A percentile compares a stretch with the other conserved stretches of the same genome.
Evolutionary conservation across 2,113 vertebrate genomes (phyloP).

Genomic region (Elachura formosa): DNA sequence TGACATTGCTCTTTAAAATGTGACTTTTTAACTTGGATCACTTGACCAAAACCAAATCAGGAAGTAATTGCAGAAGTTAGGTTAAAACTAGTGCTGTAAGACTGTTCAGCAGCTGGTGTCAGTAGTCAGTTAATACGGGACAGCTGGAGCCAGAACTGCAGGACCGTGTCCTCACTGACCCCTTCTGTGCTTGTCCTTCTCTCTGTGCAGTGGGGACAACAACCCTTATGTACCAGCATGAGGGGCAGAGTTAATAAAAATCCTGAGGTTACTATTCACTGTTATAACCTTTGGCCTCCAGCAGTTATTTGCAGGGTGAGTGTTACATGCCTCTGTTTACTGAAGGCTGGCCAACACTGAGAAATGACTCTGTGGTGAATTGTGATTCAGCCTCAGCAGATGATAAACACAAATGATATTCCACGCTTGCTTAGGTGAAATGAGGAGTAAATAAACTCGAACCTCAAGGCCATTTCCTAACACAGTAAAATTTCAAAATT

Average conservation of each 20-base stretch:
- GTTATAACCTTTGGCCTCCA: not conserved
- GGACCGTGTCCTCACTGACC: not conserved
- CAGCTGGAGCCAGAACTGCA: not conserved
- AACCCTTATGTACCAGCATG: fast-evolving
- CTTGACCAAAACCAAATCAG: not conserved
- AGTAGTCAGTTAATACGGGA: not conserved
- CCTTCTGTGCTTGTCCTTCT: fast-evolving
- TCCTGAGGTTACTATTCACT: not conserved
- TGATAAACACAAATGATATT: not conserved
- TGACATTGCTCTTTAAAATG: not conserved
- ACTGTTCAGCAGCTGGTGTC: not conserved
- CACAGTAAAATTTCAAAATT: not conserved
- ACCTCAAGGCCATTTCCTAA: not conserved
- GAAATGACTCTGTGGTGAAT: not conserved
- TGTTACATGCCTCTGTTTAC: not conserved
- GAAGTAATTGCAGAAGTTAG: not conserved
- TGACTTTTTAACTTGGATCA: not conserved
- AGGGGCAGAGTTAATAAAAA: not conserved
- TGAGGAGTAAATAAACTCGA: not conserved
- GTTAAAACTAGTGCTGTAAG: not conserved
- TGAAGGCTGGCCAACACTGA: not conserved
- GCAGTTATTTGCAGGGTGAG: not conserved
- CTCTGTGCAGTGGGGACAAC: not conserved
- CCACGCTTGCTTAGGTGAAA: not conserved
- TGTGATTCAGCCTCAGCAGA: not conserved